phyloP scores from a whole-genome alignment of 2,797 vertebrate species.

The Eulemur coronatus region DNA sequence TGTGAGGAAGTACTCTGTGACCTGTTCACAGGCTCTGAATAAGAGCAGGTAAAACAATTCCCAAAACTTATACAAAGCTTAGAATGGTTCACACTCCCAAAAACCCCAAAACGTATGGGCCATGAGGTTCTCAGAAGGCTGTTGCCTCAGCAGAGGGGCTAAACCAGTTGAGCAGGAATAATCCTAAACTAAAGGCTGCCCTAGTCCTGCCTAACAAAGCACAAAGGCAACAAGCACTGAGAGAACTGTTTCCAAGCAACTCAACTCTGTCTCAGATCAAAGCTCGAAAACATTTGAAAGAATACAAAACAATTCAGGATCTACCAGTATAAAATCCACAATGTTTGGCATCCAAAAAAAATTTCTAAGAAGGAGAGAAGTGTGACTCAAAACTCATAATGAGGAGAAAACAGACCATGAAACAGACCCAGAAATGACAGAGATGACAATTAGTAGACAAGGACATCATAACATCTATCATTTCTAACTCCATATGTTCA shows the following conservation, averaged over 20 bases:
- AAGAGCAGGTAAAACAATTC: neutral
- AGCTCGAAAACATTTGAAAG: constrained; percentile 1
- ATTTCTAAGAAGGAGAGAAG: neutral
- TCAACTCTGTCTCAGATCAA: neutral
- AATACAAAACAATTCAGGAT: neutral
- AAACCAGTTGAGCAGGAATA: neutral
- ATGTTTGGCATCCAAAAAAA: neutral
- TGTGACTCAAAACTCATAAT: neutral
- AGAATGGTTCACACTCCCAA: neutral
- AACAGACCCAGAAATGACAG: neutral
- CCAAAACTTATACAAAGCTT: neutral
- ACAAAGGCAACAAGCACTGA: neutral
- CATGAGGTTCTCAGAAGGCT: neutral
- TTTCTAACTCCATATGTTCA: neutral
- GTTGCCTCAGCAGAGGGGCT: neutral
- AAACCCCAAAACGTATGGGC: neutral
- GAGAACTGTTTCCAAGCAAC: neutral
- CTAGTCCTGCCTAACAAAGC: neutral
- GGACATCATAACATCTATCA: neutral
- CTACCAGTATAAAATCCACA: neutral
- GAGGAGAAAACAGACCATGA: neutral
- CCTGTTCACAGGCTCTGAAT: neutral
- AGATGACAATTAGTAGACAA: neutral
- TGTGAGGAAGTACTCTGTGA: neutral
- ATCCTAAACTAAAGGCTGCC: neutral